Evolutionary conservation across 2,888 invertebrate species (phyloP).

Genomic region (Troides oblongomaculatus): DNA sequence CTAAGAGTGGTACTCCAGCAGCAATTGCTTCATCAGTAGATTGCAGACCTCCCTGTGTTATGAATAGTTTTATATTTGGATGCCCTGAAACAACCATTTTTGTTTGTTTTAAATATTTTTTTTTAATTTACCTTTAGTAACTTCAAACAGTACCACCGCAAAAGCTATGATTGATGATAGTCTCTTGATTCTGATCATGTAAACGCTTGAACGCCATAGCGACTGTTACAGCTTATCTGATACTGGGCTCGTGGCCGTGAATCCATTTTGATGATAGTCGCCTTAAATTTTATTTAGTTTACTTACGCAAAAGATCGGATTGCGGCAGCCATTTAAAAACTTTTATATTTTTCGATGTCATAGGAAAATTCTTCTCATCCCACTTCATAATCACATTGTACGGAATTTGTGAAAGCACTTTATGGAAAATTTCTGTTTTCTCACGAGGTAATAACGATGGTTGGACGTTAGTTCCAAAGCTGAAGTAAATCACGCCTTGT

Average conservation of each 20-base stretch:
- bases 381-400: slow-evolving; percentile 56
- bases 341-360: slow-evolving; percentile 46
- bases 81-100: not conserved
- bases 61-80: not conserved
- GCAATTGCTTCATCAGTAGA: slow-evolving; percentile 1
- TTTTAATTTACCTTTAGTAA: not conserved
- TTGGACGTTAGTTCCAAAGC: slow-evolving; percentile 52
- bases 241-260: too few species aligned
- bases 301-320: slow-evolving; percentile 45
- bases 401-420: slow-evolving; percentile 46
- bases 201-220: too few species aligned
- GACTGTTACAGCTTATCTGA: too few species aligned
- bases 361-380: slow-evolving; percentile 43
- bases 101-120: too few species aligned
- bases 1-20: slow-evolving; percentile 1
- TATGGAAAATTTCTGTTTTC: slow-evolving; percentile 42
- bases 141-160: not conserved
- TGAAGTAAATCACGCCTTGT: slow-evolving; percentile 52
- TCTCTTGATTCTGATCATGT: too few species aligned
- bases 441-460: slow-evolving; percentile 40
- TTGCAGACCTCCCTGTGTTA: slow-evolving; percentile 8
- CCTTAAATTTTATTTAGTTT: too few species aligned
- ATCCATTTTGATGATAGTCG: too few species aligned
- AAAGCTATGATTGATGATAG: too few species aligned
- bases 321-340: slow-evolving; percentile 54